phyloP scores from a whole-genome alignment of 2,797 vertebrate species.

The Ambastaia sidthimunki region DNA sequence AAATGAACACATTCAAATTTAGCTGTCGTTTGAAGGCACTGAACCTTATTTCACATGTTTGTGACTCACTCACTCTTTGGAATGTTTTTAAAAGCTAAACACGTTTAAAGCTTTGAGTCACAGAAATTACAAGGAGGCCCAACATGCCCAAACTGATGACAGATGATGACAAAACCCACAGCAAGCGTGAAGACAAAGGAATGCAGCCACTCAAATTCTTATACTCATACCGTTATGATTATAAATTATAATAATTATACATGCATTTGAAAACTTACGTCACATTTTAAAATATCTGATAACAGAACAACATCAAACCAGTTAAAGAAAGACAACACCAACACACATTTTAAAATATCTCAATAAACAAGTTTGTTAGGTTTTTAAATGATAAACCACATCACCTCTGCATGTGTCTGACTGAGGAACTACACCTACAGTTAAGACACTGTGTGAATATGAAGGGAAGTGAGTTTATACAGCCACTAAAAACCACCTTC shows the following conservation, averaged over 20 bases:
- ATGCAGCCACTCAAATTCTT: neutral
- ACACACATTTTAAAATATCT: neutral
- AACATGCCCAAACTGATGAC: conserved; percentile 5
- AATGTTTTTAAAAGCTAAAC: conserved; percentile 29
- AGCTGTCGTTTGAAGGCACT: neutral
- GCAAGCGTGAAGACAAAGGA: neutral
- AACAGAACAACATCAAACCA: neutral
- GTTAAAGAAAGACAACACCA: neutral
- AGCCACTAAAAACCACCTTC: neutral
- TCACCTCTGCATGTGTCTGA: too few species aligned
- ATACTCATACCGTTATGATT: neutral
- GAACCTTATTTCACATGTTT: neutral
- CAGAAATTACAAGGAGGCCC: conserved; percentile 24
- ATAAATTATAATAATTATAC: neutral
- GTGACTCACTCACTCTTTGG: neutral
- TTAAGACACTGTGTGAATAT: neutral
- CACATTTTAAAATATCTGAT: neutral
- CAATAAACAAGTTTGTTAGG: too few species aligned
- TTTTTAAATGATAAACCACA: too few species aligned
- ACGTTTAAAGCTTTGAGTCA: neutral
- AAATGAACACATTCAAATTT: neutral
- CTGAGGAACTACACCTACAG: neutral
- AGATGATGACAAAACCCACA: conserved; percentile 21
- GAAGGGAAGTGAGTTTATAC: neutral
- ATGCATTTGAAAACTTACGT: neutral